Evolutionary conservation across 2,797 vertebrate genomes (phyloP).

Genomic region (Peromyscus melanophrys): DNA sequence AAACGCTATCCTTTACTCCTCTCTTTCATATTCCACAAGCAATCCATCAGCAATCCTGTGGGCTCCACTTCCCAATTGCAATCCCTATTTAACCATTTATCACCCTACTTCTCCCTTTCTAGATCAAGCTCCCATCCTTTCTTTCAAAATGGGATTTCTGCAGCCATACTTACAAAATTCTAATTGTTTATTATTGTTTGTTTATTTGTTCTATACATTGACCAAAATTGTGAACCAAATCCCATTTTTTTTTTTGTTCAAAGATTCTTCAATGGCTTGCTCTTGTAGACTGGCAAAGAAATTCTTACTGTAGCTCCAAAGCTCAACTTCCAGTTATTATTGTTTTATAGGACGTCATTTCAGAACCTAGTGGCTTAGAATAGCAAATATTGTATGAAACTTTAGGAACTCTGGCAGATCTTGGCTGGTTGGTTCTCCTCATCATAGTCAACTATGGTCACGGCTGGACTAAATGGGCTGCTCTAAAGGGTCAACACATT

Average conservation of each 20-base stretch:
- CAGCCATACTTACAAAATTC: neutral
- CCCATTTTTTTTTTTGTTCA: neutral
- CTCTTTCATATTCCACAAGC: neutral
- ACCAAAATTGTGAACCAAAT: neutral
- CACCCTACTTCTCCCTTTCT: neutral
- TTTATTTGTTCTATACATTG: neutral
- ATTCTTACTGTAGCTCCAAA: neutral
- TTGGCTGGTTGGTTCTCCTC: constrained; percentile 20
- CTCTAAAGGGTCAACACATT: neutral
- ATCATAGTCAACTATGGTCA: neutral
- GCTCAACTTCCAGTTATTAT: neutral
- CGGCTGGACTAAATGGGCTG: neutral
- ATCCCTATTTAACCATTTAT: neutral
- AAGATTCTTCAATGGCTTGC: neutral
- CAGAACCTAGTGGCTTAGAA: neutral
- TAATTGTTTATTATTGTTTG: neutral
- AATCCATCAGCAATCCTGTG: neutral
- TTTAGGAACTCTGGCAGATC: neutral
- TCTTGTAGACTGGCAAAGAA: neutral
- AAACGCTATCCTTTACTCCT: neutral
- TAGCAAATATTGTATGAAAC: neutral
- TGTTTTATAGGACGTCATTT: neutral
- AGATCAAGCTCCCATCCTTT: neutral
- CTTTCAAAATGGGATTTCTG: neutral
- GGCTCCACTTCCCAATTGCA: neutral